phyloP scores from a whole-genome alignment of 37 sponge, comb jelly and placozoan species.

The Oopsacas minuta region DNA sequence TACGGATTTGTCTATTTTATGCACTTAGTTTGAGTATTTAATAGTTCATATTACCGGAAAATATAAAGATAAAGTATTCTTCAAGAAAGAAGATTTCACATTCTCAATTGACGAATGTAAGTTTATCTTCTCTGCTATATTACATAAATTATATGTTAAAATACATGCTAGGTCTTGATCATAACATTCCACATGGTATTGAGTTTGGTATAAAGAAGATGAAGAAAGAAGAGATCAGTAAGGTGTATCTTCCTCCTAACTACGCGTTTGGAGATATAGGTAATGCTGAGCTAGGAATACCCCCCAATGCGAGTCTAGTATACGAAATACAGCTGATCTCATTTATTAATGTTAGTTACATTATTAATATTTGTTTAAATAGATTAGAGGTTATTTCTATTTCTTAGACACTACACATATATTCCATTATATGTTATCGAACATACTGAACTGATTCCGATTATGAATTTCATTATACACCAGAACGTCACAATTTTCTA shows the following conservation, averaged over 20 bases:
- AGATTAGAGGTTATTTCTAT: too few species aligned
- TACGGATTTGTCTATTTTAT: too few species aligned
- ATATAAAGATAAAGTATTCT: conserved; percentile 35
- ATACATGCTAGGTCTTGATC: conserved; percentile 36
- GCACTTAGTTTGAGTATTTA: conserved; percentile 10
- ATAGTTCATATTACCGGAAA: conserved; percentile 52
- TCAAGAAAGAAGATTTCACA: conserved; percentile 57
- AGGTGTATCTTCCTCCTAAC: conserved; percentile 37
- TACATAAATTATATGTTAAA: too few species aligned
- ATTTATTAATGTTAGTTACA: conserved; percentile 48
- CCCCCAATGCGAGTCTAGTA: conserved; percentile 42
- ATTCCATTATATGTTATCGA: too few species aligned
- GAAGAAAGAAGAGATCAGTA: conserved; percentile 46
- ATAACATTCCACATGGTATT: conserved; percentile 34
- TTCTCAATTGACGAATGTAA: conserved; percentile 77
- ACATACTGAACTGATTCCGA: too few species aligned
- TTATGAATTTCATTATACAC: too few species aligned
- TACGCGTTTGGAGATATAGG: conserved; percentile 59
- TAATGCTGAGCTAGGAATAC: conserved; percentile 31
- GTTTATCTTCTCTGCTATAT: too few species aligned
- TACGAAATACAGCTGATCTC: conserved; percentile 46
- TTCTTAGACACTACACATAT: too few species aligned
- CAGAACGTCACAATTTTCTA: too few species aligned
- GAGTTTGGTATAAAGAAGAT: conserved; percentile 72
- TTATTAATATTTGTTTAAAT: too few species aligned